These are phyloP conservation scores for Drosophila hamatofila DNA, from an alignment of 2,888 invertebrate genomes.

Conservation along the genomic window DNA sequence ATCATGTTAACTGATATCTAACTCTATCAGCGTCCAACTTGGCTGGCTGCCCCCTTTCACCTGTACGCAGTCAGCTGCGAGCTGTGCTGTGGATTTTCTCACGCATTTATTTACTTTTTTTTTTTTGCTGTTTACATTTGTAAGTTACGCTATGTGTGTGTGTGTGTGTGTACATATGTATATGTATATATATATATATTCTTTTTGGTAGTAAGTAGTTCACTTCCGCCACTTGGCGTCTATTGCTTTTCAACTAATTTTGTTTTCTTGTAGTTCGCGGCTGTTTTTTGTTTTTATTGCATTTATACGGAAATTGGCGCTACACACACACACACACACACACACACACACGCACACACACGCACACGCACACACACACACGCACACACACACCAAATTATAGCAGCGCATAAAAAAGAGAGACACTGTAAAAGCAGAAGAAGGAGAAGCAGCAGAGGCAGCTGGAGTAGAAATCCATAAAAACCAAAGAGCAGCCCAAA, in stretches of 20 bases:
- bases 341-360: slow-evolving; percentile 12
- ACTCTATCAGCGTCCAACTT: background rate
- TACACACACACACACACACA: slow-evolving; percentile 39
- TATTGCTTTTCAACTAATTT: slow-evolving; percentile 75
- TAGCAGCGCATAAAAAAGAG: slow-evolving; percentile 50
- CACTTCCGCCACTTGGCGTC: slow-evolving; percentile 72
- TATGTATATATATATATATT: slow-evolving; percentile 6
- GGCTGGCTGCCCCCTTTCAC: slow-evolving; percentile 12
- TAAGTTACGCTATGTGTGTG: background rate
- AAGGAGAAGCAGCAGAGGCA: background rate
- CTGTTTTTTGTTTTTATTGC: slow-evolving; percentile 81
- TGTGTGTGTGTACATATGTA: slow-evolving; percentile 5
- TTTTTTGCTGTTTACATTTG: slow-evolving; percentile 37
- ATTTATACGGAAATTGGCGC: slow-evolving; percentile 82
- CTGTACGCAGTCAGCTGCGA: slow-evolving; percentile 60
- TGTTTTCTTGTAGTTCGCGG: slow-evolving; percentile 77
- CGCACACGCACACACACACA: slow-evolving; percentile 35
- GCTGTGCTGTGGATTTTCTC: slow-evolving; percentile 64
- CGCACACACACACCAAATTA: slow-evolving; percentile 40
- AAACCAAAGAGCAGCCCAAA: slow-evolving; percentile 53
- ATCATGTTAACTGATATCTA: background rate
- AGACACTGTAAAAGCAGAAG: slow-evolving; percentile 24
- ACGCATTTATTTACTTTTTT: slow-evolving; percentile 50
- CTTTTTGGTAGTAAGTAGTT: slow-evolving; percentile 42
- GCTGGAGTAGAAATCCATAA: slow-evolving; percentile 53